Evolutionary conservation across 2,888 invertebrate species (phyloP).

Genomic region (Chesias legatella): DNA sequence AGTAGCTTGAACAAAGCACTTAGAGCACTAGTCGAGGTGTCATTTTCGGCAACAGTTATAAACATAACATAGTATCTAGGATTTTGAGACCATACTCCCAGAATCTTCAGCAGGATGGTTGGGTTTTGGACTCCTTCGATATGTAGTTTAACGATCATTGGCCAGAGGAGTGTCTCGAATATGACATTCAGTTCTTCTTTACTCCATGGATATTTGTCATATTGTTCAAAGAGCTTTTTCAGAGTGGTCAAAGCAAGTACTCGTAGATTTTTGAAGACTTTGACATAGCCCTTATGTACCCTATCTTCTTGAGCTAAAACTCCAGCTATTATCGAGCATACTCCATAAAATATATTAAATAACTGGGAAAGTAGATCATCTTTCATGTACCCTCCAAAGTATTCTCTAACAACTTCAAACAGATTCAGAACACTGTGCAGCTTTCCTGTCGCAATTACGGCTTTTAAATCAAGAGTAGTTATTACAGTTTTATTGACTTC

Average conservation of each 20-base stretch:
- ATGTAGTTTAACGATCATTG: slow-evolving; percentile 86
- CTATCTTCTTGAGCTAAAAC: slow-evolving; percentile 79
- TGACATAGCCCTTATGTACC: slow-evolving; percentile 82
- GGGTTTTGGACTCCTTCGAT: slow-evolving; percentile 91
- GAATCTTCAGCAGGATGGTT: slow-evolving; percentile 89
- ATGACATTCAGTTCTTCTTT: slow-evolving; percentile 85
- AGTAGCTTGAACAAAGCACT: slow-evolving; percentile 86
- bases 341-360: slow-evolving; percentile 85
- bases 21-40: slow-evolving; percentile 77
- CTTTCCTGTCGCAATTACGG: slow-evolving; percentile 83
- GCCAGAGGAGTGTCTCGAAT: slow-evolving; percentile 90
- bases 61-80: slow-evolving; percentile 88
- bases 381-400: slow-evolving; percentile 90
- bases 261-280: slow-evolving; percentile 84
- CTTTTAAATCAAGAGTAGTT: slow-evolving; percentile 78
- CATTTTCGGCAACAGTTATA: slow-evolving; percentile 76
- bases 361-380: slow-evolving; percentile 83
- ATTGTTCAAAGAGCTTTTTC: slow-evolving; percentile 88
- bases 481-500: slow-evolving; percentile 70
- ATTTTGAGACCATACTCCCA: slow-evolving; percentile 89
- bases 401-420: slow-evolving; percentile 87
- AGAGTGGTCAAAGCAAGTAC: slow-evolving; percentile 82
- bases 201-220: slow-evolving; percentile 87
- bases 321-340: slow-evolving; percentile 83
- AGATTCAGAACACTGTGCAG: slow-evolving; percentile 88